A percentile compares a stretch with the other conserved stretches of the same genome.
phyloP scores from a whole-genome alignment of 2,797 vertebrate species.

The Acipenser transmontanus region DNA sequence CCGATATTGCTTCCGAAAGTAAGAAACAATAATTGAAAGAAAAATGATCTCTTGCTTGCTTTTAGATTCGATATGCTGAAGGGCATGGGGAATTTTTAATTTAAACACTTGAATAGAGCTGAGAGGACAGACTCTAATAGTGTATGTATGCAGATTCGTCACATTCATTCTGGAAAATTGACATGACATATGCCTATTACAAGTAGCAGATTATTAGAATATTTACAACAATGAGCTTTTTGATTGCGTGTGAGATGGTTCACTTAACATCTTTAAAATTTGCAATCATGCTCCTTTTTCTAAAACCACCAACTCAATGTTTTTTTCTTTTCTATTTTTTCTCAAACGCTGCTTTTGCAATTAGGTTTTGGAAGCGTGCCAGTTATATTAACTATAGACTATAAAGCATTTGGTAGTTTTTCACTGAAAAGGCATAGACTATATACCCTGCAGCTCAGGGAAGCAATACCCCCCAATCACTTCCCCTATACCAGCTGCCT shows the following conservation, averaged over 20 bases:
- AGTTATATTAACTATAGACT: not conserved
- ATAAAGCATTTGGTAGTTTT: not conserved
- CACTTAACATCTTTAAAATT: slow-evolving; percentile 45
- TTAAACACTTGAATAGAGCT: slow-evolving; percentile 65
- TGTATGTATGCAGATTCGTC: slow-evolving; percentile 69
- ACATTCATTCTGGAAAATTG: slow-evolving; percentile 61
- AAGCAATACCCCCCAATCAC: no score
- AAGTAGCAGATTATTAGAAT: slow-evolving; percentile 43
- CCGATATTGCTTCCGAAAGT: slow-evolving; percentile 38
- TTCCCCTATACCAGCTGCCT: no score
- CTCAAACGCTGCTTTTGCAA: slow-evolving; percentile 3
- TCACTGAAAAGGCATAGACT: not conserved
- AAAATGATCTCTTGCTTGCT: slow-evolving; percentile 68
- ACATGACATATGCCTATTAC: slow-evolving; percentile 60
- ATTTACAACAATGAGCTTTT: slow-evolving; percentile 51
- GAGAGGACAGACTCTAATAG: slow-evolving; percentile 61
- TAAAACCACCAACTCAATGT: slow-evolving; percentile 12
- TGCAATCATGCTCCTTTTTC: slow-evolving; percentile 37
- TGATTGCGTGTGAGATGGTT: slow-evolving; percentile 36
- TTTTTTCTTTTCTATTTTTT: slow-evolving; percentile 18
- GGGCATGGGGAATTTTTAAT: slow-evolving; percentile 43
- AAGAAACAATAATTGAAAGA: slow-evolving; percentile 41
- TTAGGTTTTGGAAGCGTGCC: not conserved
- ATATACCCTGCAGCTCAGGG: no score
- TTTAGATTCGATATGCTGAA: slow-evolving; percentile 64